Base-by-base conservation (phyloP, 1,140 invertebrate species). In the Sarcophaga peregrina region DNA sequence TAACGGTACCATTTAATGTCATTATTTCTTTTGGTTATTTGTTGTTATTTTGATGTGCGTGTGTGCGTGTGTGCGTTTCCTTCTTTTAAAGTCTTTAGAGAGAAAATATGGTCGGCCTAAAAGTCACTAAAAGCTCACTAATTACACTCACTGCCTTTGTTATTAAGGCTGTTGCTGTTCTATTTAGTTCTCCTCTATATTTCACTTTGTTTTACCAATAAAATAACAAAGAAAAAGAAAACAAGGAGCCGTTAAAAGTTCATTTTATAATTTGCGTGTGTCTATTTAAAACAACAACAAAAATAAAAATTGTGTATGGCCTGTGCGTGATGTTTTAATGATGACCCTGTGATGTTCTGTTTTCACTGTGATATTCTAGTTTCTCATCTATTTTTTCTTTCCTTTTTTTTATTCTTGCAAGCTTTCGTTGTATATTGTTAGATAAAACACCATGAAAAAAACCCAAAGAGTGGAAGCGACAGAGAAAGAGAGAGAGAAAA, bases 41-140 rank as follows among this genome's bases (percentile, higher is more conserved):
- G 17, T 17, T 68, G n/a, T 15, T n/a, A 20, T 17, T 17, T 68
- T 17, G n/a, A 20, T 25, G 62, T 15, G 58, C 20, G 15, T 58
- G 52, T 58, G 5, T 58, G 11, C 13, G 13, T 58, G 54, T 58
- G 13, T 58, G 54, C n/a, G 54, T 58, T 58, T 58, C 54, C 54
- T n/a, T 20, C 25, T 37, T 37, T 20, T 25, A 25, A 68, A 68
- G 62, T 68, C 62, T 68, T 17, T 68, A 68, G 62, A 68, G 62
- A 68, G 48, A 78, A 52, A 78, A 50, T 78, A 78, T 78, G 50
- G 47, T 78, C 25, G 25, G 1, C 25, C 75, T 78, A 78, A 78
- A 78, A 78, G 75, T 78, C 75, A 78, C 47, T 50, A 78, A 78
- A 20, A 78, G 47, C 75, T 50, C 75, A 78, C 75, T 78, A 78